Conservation (phyloP, 2,888 invertebrate species). For the Lycocerus yunnanus region DNA sequence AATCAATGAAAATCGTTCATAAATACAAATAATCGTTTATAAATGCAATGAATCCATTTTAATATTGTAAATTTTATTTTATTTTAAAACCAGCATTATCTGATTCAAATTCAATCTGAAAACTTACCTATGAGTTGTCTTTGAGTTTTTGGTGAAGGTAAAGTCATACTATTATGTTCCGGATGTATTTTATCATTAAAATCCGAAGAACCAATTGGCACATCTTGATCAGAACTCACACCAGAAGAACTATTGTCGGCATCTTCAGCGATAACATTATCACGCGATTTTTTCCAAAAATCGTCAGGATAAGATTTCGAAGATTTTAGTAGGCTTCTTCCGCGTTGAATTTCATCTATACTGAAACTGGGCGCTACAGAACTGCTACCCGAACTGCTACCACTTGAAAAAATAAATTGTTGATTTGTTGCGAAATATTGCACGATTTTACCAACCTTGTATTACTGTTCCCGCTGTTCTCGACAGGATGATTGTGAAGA, state of each 20-base stretch:
- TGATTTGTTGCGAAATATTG: neutral
- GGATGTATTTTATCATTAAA: conserved; percentile 51
- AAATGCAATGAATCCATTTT: too few relatives aligned
- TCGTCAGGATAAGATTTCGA: conserved; percentile 89
- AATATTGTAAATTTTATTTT: too few relatives aligned
- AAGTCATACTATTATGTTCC: conserved; percentile 41
- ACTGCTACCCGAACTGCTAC: conserved; percentile 72
- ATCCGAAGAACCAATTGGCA: conserved; percentile 61
- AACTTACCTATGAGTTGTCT: conserved; percentile 44
- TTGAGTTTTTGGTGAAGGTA: conserved; percentile 44
- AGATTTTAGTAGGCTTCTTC: conserved; percentile 80
- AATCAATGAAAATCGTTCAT: too few relatives aligned
- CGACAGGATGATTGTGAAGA: conserved; percentile 58
- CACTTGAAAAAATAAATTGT: conserved; percentile 59
- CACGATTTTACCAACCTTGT: conserved; percentile 60
- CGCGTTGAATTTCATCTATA: conserved; percentile 88
- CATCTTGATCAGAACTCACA: conserved; percentile 84
- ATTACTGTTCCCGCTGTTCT: conserved; percentile 78
- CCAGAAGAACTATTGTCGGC: conserved; percentile 89
- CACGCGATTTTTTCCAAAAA: conserved; percentile 62
- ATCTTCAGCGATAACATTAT: conserved; percentile 65
- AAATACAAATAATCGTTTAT: too few relatives aligned
- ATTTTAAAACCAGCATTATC: too few relatives aligned
- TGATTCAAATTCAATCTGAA: neutral
- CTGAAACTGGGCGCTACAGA: conserved; percentile 85